These are phyloP conservation scores for Adoxophyes honmai DNA, from an alignment of 1,140 invertebrate species.

Conservation along the genomic window DNA sequence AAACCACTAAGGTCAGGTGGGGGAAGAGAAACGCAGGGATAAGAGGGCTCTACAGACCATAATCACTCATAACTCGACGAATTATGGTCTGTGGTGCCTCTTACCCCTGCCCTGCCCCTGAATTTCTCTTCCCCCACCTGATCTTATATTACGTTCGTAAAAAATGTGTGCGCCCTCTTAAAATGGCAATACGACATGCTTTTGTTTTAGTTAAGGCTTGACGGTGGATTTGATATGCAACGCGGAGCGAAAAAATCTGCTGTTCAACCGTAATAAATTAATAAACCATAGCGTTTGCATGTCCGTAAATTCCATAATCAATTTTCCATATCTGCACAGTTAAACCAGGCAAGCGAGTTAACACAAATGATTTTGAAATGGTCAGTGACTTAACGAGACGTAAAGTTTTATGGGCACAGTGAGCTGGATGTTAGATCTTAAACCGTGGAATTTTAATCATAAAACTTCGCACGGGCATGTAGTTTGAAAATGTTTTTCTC, in stretches of 20 bases:
- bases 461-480: no score
- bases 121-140: no score
- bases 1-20: no score
- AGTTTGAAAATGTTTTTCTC: no score
- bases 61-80: no score
- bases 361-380: slow-evolving; percentile 55
- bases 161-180: no score
- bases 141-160: no score
- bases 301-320: slow-evolving; percentile 51
- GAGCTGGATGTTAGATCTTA: slow-evolving; percentile 9
- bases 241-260: slow-evolving; percentile 22
- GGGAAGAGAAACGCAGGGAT: no score
- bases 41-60: no score
- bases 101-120: no score
- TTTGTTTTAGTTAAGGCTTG: slow-evolving; percentile 23
- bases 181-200: neutral
- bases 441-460: no score
- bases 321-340: slow-evolving; percentile 37
- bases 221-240: slow-evolving; percentile 21
- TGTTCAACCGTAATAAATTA: slow-evolving; percentile 28
- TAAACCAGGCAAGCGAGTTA: slow-evolving; percentile 32
- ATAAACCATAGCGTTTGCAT: slow-evolving; percentile 35
- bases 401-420: slow-evolving; percentile 38
- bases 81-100: no score
- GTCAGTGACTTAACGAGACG: slow-evolving; percentile 52